Evolutionary conservation across 2,888 invertebrate species (phyloP), one percentile per base, ranked within the genome.

Genomic region (Microctonus hyperodae): DNA sequence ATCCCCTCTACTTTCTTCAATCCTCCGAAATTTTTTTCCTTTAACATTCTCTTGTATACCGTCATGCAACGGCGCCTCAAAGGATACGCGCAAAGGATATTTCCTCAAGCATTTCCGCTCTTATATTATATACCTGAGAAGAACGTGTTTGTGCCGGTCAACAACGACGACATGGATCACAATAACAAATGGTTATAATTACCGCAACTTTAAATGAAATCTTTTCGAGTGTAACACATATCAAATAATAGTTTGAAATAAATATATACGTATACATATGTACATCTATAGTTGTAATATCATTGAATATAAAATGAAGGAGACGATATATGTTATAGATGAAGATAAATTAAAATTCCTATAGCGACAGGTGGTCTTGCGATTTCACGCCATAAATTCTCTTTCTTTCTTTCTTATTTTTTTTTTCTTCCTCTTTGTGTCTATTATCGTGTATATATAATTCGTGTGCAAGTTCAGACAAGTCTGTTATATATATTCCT

Each of bases 171-270:
- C 37, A 40, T 11, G 31, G 59, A 16, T 25, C 44, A 16, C 40
- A 22, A 48, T 59, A 48, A 59, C 59, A 59, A 59, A 59, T 44
- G 48, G 44, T 20, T 59, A n/a, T n/a, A 59, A 59, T 59, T 59
- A 59, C 44, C n/a, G 7, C 44, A n/a, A 59, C 48, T 59, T 44
- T 6, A 56, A 20, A 2, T 37, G 11, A 20, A 22, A 22, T 35
- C 35, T 35, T 37, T 23, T n/a, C 20, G 44, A 16, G 1, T n/a
- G 20, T 6, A 1, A n/a, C 4, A n/a, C n/a, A 6, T 44, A n/a
- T 44, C 2, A 4, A 4, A 37, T 44, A 44, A n/a, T n/a, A n/a
- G n/a, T n/a, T n/a, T n/a, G n/a, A n/a, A n/a, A n/a, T n/a, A n/a
- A n/a, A n/a, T n/a, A n/a, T n/a, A n/a, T n/a, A n/a, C n/a, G n/a